phyloP scores from a whole-genome alignment of 1,140 invertebrate species.

The Drosophila mauritiana region DNA sequence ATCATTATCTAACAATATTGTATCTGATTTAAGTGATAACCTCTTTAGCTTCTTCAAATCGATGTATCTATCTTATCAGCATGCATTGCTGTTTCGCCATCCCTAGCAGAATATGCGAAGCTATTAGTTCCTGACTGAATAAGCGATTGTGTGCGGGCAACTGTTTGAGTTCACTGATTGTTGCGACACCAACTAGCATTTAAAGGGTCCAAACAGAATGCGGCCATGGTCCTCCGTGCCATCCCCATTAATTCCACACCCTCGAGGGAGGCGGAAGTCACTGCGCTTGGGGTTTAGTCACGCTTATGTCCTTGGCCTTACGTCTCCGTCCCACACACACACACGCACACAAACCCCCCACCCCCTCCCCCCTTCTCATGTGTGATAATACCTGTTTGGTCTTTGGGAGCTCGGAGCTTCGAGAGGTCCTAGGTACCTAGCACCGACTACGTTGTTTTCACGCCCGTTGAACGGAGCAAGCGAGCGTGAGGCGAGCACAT shows the following conservation, averaged over 20 bases:
- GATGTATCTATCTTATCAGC: too few relatives aligned
- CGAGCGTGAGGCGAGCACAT: constrained; percentile 49
- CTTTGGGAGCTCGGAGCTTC: constrained; percentile 12
- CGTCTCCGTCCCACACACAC: background rate
- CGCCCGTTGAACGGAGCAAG: constrained; percentile 50
- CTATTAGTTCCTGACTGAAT: background rate
- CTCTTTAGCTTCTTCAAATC: too few relatives aligned
- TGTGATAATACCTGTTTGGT: constrained; percentile 56
- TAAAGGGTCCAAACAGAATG: constrained; percentile 64
- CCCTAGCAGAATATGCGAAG: background rate
- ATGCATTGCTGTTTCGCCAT: background rate
- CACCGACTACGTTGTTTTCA: constrained; percentile 49
- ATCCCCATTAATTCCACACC: constrained; percentile 1
- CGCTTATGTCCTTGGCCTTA: constrained; percentile 54
- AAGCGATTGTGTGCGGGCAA: background rate
- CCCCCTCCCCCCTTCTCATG: constrained; percentile 4
- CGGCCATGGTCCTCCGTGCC: constrained; percentile 12
- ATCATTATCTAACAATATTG: too few relatives aligned
- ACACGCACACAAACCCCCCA: background rate
- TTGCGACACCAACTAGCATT: constrained; percentile 63
- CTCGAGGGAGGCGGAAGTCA: constrained; percentile 50
- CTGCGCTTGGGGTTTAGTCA: constrained; percentile 65
- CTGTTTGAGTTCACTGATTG: constrained; percentile 51
- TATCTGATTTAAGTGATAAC: too few relatives aligned
- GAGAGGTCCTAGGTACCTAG: constrained; percentile 21